phyloP scores from a whole-genome alignment of 1,140 invertebrate species.

The Oppia nitens region DNA sequence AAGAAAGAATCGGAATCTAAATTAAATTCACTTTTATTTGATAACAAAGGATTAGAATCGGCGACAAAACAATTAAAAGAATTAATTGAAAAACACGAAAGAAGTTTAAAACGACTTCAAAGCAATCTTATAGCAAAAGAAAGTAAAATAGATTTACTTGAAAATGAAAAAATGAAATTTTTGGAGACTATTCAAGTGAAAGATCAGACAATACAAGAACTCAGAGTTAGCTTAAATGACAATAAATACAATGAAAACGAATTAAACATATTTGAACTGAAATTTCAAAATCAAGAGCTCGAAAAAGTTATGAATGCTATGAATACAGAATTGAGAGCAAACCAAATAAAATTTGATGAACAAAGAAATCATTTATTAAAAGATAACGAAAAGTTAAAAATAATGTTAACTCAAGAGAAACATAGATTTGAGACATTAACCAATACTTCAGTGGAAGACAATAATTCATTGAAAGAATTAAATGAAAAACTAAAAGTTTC shows the following conservation, averaged over 20 bases:
- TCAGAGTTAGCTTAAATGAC: conserved; percentile 4
- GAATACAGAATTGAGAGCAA: conserved; percentile 18
- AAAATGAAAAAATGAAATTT: conserved; percentile 19
- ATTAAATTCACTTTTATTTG: conserved; percentile 28
- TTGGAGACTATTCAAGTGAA: conserved; percentile 11
- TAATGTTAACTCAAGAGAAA: not conserved
- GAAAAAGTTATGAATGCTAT: conserved; percentile 18
- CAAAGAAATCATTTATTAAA: conserved; percentile 20
- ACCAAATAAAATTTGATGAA: conserved; percentile 21
- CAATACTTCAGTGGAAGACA: not conserved
- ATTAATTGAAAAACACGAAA: conserved; percentile 31
- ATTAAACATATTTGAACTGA: conserved; percentile 15
- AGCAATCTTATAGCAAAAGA: conserved; percentile 27
- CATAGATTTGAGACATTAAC: not conserved
- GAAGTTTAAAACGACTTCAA: conserved; percentile 32
- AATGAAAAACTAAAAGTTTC: conserved; percentile 18
- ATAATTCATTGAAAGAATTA: not conserved
- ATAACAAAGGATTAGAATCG: conserved; percentile 30
- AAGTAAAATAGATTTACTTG: conserved; percentile 19
- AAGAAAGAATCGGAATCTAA: conserved; percentile 27
- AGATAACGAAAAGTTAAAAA: conserved; percentile 17
- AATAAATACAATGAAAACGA: conserved; percentile 6
- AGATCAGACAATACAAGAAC: conserved; percentile 11
- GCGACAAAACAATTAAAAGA: conserved; percentile 27
- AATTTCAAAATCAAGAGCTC: conserved; percentile 14